Conservation (phyloP, 2,797 vertebrate species). For the Peromyscus aztecus region DNA sequence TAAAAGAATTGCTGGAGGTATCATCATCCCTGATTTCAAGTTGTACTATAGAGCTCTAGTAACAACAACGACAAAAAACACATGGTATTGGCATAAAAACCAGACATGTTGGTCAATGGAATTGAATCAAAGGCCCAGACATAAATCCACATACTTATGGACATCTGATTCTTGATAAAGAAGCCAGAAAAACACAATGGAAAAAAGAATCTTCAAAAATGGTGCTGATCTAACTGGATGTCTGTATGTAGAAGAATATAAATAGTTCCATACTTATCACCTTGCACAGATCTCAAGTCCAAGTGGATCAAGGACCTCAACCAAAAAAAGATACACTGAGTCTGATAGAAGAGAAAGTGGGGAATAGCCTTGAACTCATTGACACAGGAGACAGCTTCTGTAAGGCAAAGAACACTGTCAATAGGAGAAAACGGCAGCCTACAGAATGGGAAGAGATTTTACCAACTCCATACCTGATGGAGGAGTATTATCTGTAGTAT, state of each 20-base stretch:
- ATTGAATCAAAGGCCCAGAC: not conserved
- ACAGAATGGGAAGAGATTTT: not conserved
- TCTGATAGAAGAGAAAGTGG: not conserved
- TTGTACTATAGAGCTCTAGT: not conserved
- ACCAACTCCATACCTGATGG: not conserved
- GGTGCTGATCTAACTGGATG: not conserved
- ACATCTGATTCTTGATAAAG: not conserved
- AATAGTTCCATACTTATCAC: not conserved
- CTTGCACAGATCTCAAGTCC: no score
- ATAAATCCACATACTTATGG: not conserved
- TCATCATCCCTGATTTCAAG: not conserved
- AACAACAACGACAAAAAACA: not conserved
- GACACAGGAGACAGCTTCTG: not conserved
- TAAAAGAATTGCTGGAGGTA: not conserved
- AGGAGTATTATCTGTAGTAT: no score
- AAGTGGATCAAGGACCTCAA: not conserved
- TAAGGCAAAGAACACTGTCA: not conserved
- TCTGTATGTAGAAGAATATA: not conserved
- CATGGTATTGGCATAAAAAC: not conserved
- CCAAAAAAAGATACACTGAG: not conserved
- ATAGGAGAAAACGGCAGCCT: not conserved
- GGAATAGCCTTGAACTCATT: not conserved
- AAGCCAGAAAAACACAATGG: not conserved
- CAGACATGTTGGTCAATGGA: not conserved
- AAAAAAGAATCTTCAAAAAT: not conserved